These are phyloP conservation scores for Drosophila austrosaltans DNA, from an alignment of 2,888 invertebrate genomes.

Conservation along the genomic window DNA sequence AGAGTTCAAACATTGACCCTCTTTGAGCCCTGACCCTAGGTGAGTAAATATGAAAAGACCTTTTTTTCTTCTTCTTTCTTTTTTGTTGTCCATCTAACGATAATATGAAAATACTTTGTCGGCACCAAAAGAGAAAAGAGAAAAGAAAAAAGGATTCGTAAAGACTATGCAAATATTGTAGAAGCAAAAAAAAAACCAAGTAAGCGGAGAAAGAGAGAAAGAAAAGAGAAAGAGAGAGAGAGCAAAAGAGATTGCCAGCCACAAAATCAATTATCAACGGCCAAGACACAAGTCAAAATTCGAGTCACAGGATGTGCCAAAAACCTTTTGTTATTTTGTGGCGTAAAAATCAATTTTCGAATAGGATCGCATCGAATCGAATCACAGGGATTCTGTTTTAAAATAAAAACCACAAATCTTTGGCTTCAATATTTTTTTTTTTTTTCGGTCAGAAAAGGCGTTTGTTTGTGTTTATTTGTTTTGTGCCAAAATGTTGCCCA, in stretches of 20 bases:
- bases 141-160: conserved; percentile 53
- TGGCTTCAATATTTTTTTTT: conserved; percentile 51
- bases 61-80: conserved; percentile 14
- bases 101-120: conserved; percentile 54
- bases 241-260: conserved; percentile 51
- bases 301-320: conserved; percentile 51
- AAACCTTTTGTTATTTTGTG: conserved; percentile 55
- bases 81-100: conserved; percentile 37
- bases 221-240: not conserved
- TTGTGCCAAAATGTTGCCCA: conserved; percentile 37
- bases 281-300: conserved; percentile 21
- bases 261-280: conserved; percentile 82
- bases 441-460: conserved; percentile 53
- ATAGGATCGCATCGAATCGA: conserved; percentile 25
- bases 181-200: conserved; percentile 26
- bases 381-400: conserved; percentile 56
- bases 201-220: not conserved
- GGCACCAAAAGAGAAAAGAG: conserved; percentile 49
- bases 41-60: conserved; percentile 61
- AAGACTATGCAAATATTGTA: conserved; percentile 69
- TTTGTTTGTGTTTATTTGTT: conserved; percentile 27
- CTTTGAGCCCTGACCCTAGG: conserved; percentile 35
- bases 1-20: conserved; percentile 71
- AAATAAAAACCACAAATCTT: conserved; percentile 59
- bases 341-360: conserved; percentile 78